Conservation (phyloP, 2,888 invertebrate genomes). For the Philaethria dido region DNA sequence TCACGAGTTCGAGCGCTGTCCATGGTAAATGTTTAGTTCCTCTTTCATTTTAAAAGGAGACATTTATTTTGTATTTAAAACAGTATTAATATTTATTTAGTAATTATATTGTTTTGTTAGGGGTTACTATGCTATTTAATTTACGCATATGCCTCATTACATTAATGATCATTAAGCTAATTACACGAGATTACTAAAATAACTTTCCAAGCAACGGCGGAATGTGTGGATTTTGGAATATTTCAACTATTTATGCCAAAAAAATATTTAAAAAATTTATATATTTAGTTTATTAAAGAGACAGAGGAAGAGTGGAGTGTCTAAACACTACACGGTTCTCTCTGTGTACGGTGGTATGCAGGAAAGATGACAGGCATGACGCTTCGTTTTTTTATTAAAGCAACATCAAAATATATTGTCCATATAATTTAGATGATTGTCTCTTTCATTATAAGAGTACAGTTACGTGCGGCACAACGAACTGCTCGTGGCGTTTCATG, state of each 20-base stretch:
- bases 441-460: constrained; percentile 13
- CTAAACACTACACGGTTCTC: neutral
- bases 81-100: neutral
- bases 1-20: constrained; percentile 20
- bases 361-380: too few species aligned
- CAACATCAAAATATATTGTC: constrained; percentile 4
- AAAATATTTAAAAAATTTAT: neutral
- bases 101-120: neutral
- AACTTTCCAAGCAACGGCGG: constrained; percentile 6
- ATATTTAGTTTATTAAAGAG: neutral
- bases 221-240: constrained; percentile 5
- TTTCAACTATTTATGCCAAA: neutral
- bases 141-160: constrained; percentile 2
- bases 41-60: neutral
- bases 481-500: neutral
- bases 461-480: constrained; percentile 19
- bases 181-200: constrained; percentile 2
- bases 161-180: constrained; percentile 18
- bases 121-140: neutral
- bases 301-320: neutral
- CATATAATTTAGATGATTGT: constrained; percentile 13
- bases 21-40: constrained; percentile 11
- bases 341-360: too few species aligned
- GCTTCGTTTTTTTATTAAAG: neutral
- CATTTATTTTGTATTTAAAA: neutral